Percentiles rank a stretch among this genome's conserved stretches.
These are phyloP conservation scores for Phytoseiulus persimilis DNA, from an alignment of 2,888 invertebrate genomes.

Conservation along the genomic window DNA sequence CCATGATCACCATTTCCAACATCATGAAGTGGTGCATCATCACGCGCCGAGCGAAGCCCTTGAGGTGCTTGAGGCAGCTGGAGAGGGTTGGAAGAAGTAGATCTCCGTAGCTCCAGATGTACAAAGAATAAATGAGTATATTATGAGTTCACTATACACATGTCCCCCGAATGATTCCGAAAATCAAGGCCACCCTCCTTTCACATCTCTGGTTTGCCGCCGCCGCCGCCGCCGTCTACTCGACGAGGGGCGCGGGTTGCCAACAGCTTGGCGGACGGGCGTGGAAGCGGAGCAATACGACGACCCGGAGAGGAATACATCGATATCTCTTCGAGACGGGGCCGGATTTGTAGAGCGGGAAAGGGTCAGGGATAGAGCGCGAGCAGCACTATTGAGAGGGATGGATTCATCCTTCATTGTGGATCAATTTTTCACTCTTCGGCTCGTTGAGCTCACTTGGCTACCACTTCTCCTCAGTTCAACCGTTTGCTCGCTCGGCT, in stretches of 20 bases:
- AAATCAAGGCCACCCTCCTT: no score
- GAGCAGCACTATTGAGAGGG: background rate
- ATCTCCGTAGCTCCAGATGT: background rate
- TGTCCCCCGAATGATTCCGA: background rate
- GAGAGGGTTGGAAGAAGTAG: background rate
- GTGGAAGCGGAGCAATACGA: background rate
- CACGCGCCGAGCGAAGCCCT: background rate
- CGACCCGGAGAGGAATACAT: background rate
- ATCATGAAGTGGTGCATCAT: background rate
- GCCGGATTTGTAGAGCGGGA: background rate
- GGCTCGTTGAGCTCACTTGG: background rate
- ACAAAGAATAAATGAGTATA: background rate
- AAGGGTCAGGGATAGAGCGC: background rate
- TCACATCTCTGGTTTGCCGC: no score
- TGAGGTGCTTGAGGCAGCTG: background rate
- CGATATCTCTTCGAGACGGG: background rate
- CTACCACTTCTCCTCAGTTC: background rate
- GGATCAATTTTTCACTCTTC: background rate
- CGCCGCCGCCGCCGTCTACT: no score
- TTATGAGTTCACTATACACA: background rate
- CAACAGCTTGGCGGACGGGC: background rate
- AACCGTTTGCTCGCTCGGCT: background rate
- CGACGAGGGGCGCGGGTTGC: background rate
- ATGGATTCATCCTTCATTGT: background rate
- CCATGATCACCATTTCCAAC: background rate